Evolutionary conservation across 1,140 invertebrate species (phyloP).

Genomic region (Epicauta chinensis): DNA sequence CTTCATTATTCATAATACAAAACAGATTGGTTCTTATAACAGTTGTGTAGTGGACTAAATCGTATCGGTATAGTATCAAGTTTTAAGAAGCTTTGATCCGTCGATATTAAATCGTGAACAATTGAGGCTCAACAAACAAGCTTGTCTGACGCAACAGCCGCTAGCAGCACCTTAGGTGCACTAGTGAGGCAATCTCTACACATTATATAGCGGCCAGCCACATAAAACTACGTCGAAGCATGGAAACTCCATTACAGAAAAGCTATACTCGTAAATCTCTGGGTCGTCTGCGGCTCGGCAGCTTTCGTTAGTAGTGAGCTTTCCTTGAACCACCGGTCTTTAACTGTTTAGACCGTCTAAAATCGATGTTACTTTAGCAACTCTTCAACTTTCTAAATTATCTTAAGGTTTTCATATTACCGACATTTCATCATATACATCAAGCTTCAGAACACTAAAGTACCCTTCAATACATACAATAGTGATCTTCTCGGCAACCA

Average conservation of each 20-base stretch:
- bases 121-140: constrained; percentile 22
- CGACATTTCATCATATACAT: too few relatives aligned
- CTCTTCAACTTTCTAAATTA: too few relatives aligned
- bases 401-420: too few relatives aligned
- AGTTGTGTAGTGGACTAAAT: neutral
- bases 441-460: too few relatives aligned
- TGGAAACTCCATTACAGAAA: constrained; percentile 39
- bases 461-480: too few relatives aligned
- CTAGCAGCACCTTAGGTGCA: constrained; percentile 32
- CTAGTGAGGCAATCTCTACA: constrained; percentile 29
- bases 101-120: constrained; percentile 23
- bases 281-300: constrained; percentile 19
- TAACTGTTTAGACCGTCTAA: constrained; percentile 9
- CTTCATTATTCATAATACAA: neutral
- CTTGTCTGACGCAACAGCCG: constrained; percentile 24
- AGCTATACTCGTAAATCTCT: constrained; percentile 35
- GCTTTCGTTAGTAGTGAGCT: constrained; percentile 22
- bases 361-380: neutral
- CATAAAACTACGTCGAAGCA: constrained; percentile 37
- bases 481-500: too few relatives aligned
- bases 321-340: constrained; percentile 14
- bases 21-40: neutral
- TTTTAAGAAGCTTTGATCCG: constrained; percentile 14
- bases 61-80: neutral
- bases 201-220: constrained; percentile 33